Conservation (phyloP, 2,797 vertebrate genomes). For the Myoxocephalus aenaeus region DNA sequence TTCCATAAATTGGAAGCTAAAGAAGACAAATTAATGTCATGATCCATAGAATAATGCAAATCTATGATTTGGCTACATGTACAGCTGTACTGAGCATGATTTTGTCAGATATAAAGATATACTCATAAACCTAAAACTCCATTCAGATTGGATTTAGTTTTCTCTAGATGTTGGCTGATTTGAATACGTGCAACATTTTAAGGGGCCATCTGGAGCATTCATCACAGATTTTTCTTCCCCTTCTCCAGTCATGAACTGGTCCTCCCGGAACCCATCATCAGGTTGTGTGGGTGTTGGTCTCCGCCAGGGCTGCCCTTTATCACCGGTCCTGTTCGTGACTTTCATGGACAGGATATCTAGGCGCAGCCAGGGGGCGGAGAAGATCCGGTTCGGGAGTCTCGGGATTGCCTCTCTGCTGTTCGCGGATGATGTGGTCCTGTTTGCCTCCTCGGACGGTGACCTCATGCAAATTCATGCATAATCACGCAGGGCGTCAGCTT, state of each 20-base stretch:
- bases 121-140: not conserved
- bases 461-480: too few species aligned
- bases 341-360: too few species aligned
- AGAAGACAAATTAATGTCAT: slow-evolving; percentile 12
- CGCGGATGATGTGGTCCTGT: too few species aligned
- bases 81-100: slow-evolving; percentile 11
- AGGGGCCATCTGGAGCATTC: slow-evolving; percentile 2
- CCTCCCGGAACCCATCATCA: not conserved
- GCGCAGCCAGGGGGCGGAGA: too few species aligned
- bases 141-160: not conserved
- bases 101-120: slow-evolving; percentile 11
- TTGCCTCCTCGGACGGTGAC: too few species aligned
- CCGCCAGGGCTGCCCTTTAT: too few species aligned
- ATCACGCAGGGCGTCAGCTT: not conserved
- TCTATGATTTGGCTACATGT: slow-evolving; percentile 1
- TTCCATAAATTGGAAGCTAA: slow-evolving; percentile 19
- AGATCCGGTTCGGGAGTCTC: too few species aligned
- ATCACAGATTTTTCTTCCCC: not conserved
- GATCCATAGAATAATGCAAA: slow-evolving; percentile 2
- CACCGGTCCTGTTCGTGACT: too few species aligned
- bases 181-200: not conserved
- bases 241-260: not conserved
- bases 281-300: not conserved
- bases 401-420: too few species aligned
- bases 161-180: slow-evolving; percentile 9